These are phyloP conservation scores for Leuciscus idus DNA, from an alignment of 2,113 vertebrate genomes.

Conservation along the genomic window DNA sequence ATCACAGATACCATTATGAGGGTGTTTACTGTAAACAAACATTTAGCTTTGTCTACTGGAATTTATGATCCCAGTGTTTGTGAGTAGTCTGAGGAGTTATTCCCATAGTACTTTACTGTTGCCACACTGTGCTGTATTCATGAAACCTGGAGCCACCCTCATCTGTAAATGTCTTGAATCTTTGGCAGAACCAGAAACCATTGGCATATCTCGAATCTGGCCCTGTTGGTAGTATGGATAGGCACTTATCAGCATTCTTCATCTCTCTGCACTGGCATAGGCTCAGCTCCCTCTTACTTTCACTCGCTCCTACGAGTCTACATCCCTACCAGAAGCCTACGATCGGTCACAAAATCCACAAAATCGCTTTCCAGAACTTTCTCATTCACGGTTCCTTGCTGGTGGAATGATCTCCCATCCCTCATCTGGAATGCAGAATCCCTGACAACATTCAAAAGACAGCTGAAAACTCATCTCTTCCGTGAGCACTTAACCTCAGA, in stretches of 20 bases:
- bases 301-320: too few species aligned
- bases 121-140: not conserved
- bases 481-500: too few species aligned
- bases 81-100: slow-evolving; percentile 3
- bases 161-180: not conserved
- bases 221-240: not conserved
- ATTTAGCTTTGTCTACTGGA: slow-evolving; percentile 28
- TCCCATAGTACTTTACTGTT: slow-evolving; percentile 16
- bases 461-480: too few species aligned
- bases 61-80: slow-evolving; percentile 40
- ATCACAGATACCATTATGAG: slow-evolving; percentile 33
- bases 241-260: not conserved
- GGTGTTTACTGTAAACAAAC: slow-evolving; percentile 53
- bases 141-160: slow-evolving; percentile 29
- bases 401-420: too few species aligned
- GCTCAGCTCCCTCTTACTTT: too few species aligned
- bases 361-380: too few species aligned
- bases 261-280: too few species aligned
- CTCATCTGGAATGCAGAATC: too few species aligned
- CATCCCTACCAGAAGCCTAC: too few species aligned
- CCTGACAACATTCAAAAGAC: too few species aligned
- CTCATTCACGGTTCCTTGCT: too few species aligned
- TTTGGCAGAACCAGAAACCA: not conserved
- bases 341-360: too few species aligned
- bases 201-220: not conserved